Evolutionary conservation across 2,888 invertebrate species (phyloP).

Genomic region (Pterobdella sp.): DNA sequence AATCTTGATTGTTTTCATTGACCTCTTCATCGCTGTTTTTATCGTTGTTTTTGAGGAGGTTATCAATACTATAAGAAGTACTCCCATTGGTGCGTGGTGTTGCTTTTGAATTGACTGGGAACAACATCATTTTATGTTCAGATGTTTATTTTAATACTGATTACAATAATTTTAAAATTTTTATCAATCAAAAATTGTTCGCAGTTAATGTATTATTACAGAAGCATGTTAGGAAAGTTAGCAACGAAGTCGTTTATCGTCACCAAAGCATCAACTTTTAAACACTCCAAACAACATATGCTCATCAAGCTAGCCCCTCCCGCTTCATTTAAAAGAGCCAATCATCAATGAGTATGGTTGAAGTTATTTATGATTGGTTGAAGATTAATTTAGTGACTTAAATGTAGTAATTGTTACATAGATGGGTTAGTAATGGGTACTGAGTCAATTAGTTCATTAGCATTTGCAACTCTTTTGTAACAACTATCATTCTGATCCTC

Average conservation of each 20-base stretch:
- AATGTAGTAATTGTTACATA: background rate
- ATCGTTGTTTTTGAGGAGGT: slow-evolving; percentile 9
- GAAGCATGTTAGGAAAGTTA: too few relatives aligned
- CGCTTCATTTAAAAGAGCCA: background rate
- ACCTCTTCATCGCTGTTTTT: background rate
- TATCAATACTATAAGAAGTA: background rate
- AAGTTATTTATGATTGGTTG: background rate
- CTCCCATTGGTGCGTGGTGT: background rate
- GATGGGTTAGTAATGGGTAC: background rate
- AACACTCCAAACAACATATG: too few relatives aligned
- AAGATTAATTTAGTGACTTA: background rate
- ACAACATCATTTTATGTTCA: background rate
- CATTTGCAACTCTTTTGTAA: background rate
- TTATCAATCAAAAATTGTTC: too few relatives aligned
- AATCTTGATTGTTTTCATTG: background rate
- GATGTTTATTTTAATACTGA: too few relatives aligned
- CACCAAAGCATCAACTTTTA: too few relatives aligned
- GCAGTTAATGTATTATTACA: too few relatives aligned
- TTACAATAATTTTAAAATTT: too few relatives aligned
- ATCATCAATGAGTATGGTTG: background rate
- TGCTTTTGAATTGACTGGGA: background rate
- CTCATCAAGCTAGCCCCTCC: background rate
- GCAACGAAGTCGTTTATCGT: too few relatives aligned
- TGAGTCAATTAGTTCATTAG: background rate
- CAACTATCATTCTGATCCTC: background rate